Evolutionary conservation across 2,888 invertebrate genomes (phyloP).

Genomic region (Parnassius orleans): DNA sequence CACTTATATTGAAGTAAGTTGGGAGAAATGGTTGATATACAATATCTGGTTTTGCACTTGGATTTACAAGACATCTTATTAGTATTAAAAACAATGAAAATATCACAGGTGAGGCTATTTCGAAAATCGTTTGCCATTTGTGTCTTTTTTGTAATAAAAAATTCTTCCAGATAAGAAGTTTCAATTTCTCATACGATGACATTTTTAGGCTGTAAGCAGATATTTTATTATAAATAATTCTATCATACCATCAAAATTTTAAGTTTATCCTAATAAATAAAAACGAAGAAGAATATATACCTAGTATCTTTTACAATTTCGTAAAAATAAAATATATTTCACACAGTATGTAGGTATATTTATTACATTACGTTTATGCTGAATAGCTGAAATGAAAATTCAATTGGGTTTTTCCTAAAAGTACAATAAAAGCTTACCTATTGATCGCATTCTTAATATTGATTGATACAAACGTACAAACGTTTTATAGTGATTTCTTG

Average conservation of each 20-base stretch:
- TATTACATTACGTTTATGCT: not conserved
- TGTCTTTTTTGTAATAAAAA: constrained; percentile 88
- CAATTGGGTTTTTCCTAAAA: constrained; percentile 12
- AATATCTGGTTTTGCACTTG: constrained; percentile 70
- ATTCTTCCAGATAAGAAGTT: constrained; percentile 91
- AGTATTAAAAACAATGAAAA: constrained; percentile 86
- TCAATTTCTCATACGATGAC: constrained; percentile 81
- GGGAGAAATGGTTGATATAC: constrained; percentile 62
- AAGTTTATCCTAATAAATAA: not conserved
- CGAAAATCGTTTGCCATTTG: constrained; percentile 85
- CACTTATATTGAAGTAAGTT: constrained; percentile 67
- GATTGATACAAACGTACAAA: not conserved
- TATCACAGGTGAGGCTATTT: constrained; percentile 85
- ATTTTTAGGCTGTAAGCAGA: constrained; percentile 42
- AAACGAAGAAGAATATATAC: not conserved
- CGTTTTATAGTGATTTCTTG: constrained; percentile 5
- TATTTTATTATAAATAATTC: not conserved
- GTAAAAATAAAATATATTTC: not conserved
- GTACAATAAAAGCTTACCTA: constrained; percentile 22
- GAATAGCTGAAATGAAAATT: constrained; percentile 6
- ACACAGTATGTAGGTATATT: too few relatives aligned
- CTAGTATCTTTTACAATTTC: not conserved
- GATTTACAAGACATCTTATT: constrained; percentile 85
- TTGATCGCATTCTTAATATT: constrained; percentile 19
- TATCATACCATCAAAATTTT: not conserved